phyloP scores from a whole-genome alignment of 2,888 invertebrate genomes.

The Mylabris sibirica region DNA sequence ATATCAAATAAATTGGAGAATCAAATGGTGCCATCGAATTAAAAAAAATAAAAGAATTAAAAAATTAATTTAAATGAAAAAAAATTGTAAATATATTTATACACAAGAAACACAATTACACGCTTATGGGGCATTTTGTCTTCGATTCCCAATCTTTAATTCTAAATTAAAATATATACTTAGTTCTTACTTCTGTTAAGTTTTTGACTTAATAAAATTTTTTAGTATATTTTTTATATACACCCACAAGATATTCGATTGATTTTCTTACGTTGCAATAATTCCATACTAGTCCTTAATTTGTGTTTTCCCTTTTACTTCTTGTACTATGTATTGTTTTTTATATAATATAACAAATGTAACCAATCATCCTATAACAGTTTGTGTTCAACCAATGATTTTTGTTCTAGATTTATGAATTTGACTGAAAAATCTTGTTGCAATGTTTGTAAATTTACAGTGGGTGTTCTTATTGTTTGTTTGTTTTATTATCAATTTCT shows the following conservation, averaged over 20 bases:
- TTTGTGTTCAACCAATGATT: constrained; percentile 7
- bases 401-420: constrained; percentile 18
- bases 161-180: constrained; percentile 24
- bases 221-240: constrained; percentile 39
- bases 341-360: constrained; percentile 21
- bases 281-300: constrained; percentile 38
- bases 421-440: constrained; percentile 29
- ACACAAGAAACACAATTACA: constrained; percentile 36
- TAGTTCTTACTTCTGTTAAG: constrained; percentile 26
- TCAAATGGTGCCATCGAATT: constrained; percentile 55
- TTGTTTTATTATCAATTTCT: background rate
- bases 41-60: background rate
- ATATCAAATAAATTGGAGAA: constrained; percentile 39
- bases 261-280: constrained; percentile 37
- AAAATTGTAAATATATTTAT: constrained; percentile 52
- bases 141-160: constrained; percentile 40
- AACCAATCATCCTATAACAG: constrained; percentile 19
- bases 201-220: constrained; percentile 42
- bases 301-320: constrained; percentile 14
- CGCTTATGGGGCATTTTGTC: constrained; percentile 50
- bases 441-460: constrained; percentile 27
- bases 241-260: constrained; percentile 36
- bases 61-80: constrained; percentile 19
- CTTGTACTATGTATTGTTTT: constrained; percentile 6
- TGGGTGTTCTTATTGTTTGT: constrained; percentile 32